A percentile compares a stretch with the other conserved stretches of the same genome.
These are phyloP conservation scores for Delichon dasypus DNA, from an alignment of 2,797 vertebrate species.

Conservation along the genomic window DNA sequence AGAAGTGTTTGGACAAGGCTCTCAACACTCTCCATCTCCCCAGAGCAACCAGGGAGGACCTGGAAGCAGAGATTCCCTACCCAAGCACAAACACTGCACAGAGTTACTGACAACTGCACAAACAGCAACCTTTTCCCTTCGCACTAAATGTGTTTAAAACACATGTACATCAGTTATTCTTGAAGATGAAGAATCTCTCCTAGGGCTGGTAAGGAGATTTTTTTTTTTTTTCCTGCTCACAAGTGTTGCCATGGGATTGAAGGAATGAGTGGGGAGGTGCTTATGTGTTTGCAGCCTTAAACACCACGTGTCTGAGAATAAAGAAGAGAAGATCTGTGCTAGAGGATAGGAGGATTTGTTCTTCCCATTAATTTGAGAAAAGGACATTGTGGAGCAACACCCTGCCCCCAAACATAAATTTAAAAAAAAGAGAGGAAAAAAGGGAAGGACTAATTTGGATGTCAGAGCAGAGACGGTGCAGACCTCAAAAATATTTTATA, in stretches of 20 bases:
- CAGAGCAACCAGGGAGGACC: not conserved
- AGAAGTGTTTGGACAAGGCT: not conserved
- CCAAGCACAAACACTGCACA: not conserved
- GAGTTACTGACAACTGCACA: not conserved
- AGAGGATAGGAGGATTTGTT: not conserved
- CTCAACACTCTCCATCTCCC: not conserved
- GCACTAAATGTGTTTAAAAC: not conserved
- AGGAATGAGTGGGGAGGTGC: not conserved
- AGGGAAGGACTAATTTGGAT: not conserved
- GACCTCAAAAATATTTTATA: not conserved
- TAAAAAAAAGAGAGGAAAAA: too few relatives aligned
- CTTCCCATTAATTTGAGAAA: not conserved
- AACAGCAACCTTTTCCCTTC: not conserved
- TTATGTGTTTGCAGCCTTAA: not conserved
- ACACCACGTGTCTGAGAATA: not conserved
- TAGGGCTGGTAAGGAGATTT: not conserved
- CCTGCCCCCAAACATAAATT: rapidly evolving
- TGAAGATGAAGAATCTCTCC: not conserved
- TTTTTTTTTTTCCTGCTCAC: not conserved
- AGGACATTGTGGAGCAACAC: not conserved
- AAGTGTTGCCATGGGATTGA: not conserved
- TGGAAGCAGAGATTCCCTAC: not conserved
- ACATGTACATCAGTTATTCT: not conserved
- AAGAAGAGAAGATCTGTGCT: not conserved
- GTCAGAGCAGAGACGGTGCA: not conserved